Base-by-base conservation (phyloP, 2,797 vertebrate genomes). In the Menidia menidia region DNA sequence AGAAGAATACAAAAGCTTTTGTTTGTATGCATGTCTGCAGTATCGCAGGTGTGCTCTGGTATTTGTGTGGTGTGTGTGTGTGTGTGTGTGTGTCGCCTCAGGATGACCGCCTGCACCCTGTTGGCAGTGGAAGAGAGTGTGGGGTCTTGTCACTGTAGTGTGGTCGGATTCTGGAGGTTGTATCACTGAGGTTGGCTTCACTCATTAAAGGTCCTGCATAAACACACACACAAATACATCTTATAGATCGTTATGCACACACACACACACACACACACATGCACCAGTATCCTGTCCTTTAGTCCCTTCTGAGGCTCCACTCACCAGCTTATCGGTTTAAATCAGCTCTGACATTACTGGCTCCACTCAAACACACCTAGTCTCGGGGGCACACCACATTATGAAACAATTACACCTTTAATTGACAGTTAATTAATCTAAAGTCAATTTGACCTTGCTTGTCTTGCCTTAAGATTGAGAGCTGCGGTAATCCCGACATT, bases 371-470 rank as follows among this genome's bases (percentile, higher is more conserved):
- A 88, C 84, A 80, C 86, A 89, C 83, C 84, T 86, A 83, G 83
- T 92, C 91, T 79, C 80, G 11, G 61, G 91, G 85, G 88, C 74
- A 72, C 75, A 81, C 68, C 84, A 81, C 92, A 92, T 92, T 91
- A 92, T 87, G 77, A 92, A 93, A 94, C 92, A 93, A 94, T 95
- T 93, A 93, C 87, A 82, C 67, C 68, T 75, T 84, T 93, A 94
- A 95, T 94, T 93, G 94, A 94, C 92, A 93, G 91, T 92, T 94
- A 93, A 94, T 95, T 94, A 92, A 92, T 92, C 91, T 92, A 93
- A 94, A 93, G 93, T 94, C 93, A 94, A 93, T 94, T 93, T 93
- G 89, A 92, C 93, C 91, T 93, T 94, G 91, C 79, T 80, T 73
- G 82, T 6, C 45, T 89, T 78, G 92, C 92, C 92, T 94, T 93